These are phyloP conservation scores for Noturus placidus DNA, from an alignment of 2,113 vertebrate species.

Conservation along the genomic window DNA sequence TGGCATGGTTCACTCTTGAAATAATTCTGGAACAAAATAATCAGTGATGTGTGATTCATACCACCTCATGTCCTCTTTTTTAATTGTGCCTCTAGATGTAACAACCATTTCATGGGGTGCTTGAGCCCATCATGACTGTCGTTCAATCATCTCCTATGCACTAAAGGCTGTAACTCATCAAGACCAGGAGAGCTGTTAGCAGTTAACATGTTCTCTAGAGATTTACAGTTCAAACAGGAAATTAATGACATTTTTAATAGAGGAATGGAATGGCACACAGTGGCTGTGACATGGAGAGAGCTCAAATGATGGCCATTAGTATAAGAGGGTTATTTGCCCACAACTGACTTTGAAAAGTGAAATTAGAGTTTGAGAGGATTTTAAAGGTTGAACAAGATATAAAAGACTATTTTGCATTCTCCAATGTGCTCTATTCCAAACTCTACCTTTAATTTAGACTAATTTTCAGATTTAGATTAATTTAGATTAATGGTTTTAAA, in stretches of 20 bases:
- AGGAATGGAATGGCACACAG: slow-evolving; percentile 59
- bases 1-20: slow-evolving; percentile 43
- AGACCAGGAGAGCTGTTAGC: slow-evolving; percentile 38
- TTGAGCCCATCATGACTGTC: slow-evolving; percentile 35
- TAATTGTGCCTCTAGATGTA: slow-evolving; percentile 32
- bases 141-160: slow-evolving; percentile 45
- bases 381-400: slow-evolving; percentile 13
- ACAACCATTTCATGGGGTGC: slow-evolving; percentile 47
- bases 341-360: slow-evolving; percentile 50
- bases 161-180: slow-evolving; percentile 54
- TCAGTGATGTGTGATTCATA: slow-evolving; percentile 17
- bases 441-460: not conserved
- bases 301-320: slow-evolving; percentile 62
- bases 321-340: slow-evolving; percentile 47
- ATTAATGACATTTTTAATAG: slow-evolving; percentile 69
- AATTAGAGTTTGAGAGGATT: slow-evolving; percentile 23
- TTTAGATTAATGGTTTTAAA: not conserved
- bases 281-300: slow-evolving; percentile 59
- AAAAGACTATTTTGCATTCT: not conserved
- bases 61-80: slow-evolving; percentile 13
- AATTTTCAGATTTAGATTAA: not conserved
- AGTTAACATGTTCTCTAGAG: slow-evolving; percentile 55
- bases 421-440: not conserved
- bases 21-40: slow-evolving; percentile 8
- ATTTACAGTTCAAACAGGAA: slow-evolving; percentile 67